Conservation (phyloP, 1,140 invertebrate genomes). For the Riptortus pedestris region DNA sequence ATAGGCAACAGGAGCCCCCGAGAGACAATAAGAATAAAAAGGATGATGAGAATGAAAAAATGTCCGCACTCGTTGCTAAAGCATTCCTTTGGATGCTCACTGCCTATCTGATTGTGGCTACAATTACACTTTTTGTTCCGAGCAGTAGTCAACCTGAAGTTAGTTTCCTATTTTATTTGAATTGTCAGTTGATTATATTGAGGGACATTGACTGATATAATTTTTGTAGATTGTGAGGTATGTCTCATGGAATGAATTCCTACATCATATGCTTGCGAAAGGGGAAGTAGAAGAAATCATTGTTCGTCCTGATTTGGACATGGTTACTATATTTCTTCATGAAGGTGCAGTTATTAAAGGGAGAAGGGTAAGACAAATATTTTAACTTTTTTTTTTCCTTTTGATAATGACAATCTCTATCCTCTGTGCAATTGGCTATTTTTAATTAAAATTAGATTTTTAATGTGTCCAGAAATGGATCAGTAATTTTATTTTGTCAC, state of each 20-base stretch:
- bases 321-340: slow-evolving; percentile 71
- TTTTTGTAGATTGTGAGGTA: slow-evolving; percentile 42
- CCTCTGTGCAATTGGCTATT: too few relatives aligned
- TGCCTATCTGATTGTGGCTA: slow-evolving; percentile 57
- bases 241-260: slow-evolving; percentile 92
- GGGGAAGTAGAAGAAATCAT: slow-evolving; percentile 85
- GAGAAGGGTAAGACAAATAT: slow-evolving; percentile 46
- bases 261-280: slow-evolving; percentile 81
- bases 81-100: slow-evolving; percentile 63
- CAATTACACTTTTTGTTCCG: slow-evolving; percentile 58
- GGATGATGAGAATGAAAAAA: slow-evolving; percentile 50
- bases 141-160: slow-evolving; percentile 62
- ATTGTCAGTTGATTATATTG: too few relatives aligned
- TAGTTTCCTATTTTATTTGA: slow-evolving; percentile 30
- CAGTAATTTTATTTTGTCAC: too few relatives aligned
- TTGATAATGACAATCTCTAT: too few relatives aligned
- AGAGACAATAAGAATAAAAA: slow-evolving; percentile 30
- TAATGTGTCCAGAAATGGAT: too few relatives aligned
- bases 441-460: too few relatives aligned
- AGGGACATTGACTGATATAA: too few relatives aligned
- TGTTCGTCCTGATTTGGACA: slow-evolving; percentile 68
- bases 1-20: slow-evolving; percentile 9
- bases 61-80: slow-evolving; percentile 57
- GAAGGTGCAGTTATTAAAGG: slow-evolving; percentile 83
- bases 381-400: too few relatives aligned